A percentile compares a stretch with the other conserved stretches of the same genome.
Conservation (phyloP, 2,113 vertebrate genomes). For the Ailurus styani region DNA sequence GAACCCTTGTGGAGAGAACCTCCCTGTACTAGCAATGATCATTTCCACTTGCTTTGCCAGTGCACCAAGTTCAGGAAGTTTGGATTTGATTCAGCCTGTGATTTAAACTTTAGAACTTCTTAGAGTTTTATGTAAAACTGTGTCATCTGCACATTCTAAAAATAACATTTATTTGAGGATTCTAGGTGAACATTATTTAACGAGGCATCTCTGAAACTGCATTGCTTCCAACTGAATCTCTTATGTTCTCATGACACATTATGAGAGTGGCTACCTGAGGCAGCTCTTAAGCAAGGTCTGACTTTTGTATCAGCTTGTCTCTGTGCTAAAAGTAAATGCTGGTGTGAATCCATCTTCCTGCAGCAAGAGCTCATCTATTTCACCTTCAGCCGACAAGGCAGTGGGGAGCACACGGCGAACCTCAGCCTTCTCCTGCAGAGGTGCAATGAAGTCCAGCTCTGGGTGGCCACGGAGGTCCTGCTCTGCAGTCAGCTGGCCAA, state of each 20-base stretch:
- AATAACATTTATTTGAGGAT: not conserved
- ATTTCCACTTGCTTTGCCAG: not conserved
- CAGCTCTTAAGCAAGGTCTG: not conserved
- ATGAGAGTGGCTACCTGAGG: not conserved
- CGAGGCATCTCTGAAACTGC: not conserved
- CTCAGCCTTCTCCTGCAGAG: slow-evolving; percentile 94
- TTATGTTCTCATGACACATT: not conserved
- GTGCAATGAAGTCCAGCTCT: slow-evolving; percentile 96
- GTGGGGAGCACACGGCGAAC: slow-evolving; percentile 85
- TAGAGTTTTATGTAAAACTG: not conserved
- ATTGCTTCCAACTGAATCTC: not conserved
- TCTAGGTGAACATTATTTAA: not conserved
- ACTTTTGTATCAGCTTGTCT: not conserved
- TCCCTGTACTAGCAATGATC: not conserved
- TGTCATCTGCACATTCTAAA: not conserved
- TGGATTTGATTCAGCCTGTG: not conserved
- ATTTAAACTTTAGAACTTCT: not conserved
- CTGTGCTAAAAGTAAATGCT: not conserved
- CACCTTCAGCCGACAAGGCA: slow-evolving; percentile 91
- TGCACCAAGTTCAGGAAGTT: not conserved
- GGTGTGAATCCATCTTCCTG: slow-evolving; percentile 49
- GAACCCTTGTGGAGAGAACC: not conserved
- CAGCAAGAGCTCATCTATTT: slow-evolving; percentile 98
- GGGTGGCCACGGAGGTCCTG: slow-evolving; percentile 96
- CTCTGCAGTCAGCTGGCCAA: slow-evolving; percentile 92